Conservation (phyloP, 2,888 invertebrate genomes). For the Liodrosophila aerea region DNA sequence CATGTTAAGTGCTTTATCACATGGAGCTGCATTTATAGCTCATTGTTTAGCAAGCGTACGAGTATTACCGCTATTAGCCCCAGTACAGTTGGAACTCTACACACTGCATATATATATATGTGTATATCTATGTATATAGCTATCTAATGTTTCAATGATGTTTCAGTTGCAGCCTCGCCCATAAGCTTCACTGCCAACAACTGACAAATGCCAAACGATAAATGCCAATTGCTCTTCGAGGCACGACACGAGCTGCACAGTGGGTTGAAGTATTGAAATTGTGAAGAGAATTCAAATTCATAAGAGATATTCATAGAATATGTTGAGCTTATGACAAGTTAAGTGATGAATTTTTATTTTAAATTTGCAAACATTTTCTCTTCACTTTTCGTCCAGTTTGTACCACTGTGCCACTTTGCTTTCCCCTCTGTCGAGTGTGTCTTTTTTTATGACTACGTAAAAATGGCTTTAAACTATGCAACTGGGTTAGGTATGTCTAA, state of each 20-base stretch:
- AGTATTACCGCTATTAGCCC: neutral
- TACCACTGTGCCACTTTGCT: conserved; percentile 14
- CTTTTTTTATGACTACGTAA: neutral
- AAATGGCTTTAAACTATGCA: conserved; percentile 43
- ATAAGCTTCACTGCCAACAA: conserved; percentile 5
- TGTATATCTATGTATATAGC: neutral
- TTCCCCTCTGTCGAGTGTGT: conserved; percentile 23
- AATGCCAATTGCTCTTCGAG: conserved; percentile 26
- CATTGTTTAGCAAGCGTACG: conserved; percentile 39
- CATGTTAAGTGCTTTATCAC: conserved; percentile 55
- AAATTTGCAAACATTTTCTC: too few species aligned
- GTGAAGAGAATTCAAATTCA: too few species aligned
- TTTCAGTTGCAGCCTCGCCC: conserved; percentile 39
- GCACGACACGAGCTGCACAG: conserved; percentile 8
- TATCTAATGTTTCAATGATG: conserved; percentile 42
- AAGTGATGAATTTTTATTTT: too few species aligned
- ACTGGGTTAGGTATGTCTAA: conserved; percentile 39
- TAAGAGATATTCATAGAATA: too few species aligned
- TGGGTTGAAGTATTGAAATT: too few species aligned
- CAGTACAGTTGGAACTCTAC: neutral
- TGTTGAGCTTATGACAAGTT: too few species aligned
- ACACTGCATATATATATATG: neutral
- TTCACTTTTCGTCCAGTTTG: neutral
- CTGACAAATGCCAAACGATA: neutral
- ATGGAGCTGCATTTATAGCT: conserved; percentile 38